Conservation (phyloP, 2,797 vertebrate genomes). For the Sciurus carolinensis region DNA sequence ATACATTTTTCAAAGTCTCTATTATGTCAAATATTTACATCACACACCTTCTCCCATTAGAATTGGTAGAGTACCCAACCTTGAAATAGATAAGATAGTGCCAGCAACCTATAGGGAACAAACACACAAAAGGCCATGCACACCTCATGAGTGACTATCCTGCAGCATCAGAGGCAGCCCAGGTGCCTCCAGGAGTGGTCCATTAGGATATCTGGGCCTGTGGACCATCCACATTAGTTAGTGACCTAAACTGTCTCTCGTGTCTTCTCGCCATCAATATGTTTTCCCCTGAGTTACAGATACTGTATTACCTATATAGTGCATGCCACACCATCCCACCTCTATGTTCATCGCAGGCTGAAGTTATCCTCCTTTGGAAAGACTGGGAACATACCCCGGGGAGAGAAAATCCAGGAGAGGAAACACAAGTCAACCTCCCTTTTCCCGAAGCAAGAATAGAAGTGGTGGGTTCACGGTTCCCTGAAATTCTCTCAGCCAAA, state of each 20-base stretch:
- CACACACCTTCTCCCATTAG: not conserved
- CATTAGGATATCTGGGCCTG: not conserved
- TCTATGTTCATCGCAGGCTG: not conserved
- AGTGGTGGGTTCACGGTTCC: not conserved
- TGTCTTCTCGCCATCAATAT: not conserved
- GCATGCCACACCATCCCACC: not conserved
- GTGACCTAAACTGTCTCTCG: not conserved
- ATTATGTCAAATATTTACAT: not conserved
- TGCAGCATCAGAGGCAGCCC: not conserved
- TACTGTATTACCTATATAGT: not conserved
- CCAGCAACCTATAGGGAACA: not conserved
- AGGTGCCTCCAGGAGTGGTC: not conserved
- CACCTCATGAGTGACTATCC: not conserved
- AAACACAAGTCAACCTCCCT: not conserved
- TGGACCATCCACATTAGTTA: not conserved
- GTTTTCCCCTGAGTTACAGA: not conserved
- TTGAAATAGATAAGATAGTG: not conserved
- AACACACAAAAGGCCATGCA: not conserved
- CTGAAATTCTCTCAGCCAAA: not conserved
- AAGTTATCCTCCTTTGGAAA: not conserved
- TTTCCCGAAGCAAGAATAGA: slow-evolving; percentile 20
- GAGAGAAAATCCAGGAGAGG: not conserved
- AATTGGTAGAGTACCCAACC: not conserved
- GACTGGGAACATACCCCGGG: not conserved
- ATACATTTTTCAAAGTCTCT: not conserved